Evolutionary conservation across 2,888 invertebrate species (phyloP).

Genomic region (Stenolophus ochropezus): DNA sequence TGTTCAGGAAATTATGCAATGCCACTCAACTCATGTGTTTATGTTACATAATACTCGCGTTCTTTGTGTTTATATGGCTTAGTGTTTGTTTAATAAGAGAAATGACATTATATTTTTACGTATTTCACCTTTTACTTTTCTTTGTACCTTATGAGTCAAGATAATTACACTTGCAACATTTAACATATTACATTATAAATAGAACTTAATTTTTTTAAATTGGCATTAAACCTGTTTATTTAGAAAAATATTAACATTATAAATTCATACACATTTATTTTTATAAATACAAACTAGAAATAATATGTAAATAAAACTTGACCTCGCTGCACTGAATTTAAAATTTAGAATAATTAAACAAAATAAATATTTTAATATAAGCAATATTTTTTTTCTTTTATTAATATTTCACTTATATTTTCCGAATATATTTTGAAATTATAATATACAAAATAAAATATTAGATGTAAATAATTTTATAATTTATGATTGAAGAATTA

Average conservation of each 20-base stretch:
- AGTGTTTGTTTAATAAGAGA: background rate
- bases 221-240: background rate
- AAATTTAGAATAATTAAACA: background rate
- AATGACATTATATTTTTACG: background rate
- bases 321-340: background rate
- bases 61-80: background rate
- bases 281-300: too few species aligned
- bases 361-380: background rate
- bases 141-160: background rate
- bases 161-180: background rate
- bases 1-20: constrained; percentile 32
- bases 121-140: constrained; percentile 18
- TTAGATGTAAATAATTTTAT: too few species aligned
- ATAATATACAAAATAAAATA: too few species aligned
- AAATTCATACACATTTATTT: background rate
- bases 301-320: background rate
- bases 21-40: constrained; percentile 5
- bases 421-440: too few species aligned
- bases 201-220: background rate
- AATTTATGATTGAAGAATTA: too few species aligned
- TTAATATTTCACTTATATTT: too few species aligned
- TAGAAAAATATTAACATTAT: background rate
- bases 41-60: constrained; percentile 6
- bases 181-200: background rate
- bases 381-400: too few species aligned